Conservation (phyloP, 2,113 vertebrate species). For the Cnemophilus loriae region DNA sequence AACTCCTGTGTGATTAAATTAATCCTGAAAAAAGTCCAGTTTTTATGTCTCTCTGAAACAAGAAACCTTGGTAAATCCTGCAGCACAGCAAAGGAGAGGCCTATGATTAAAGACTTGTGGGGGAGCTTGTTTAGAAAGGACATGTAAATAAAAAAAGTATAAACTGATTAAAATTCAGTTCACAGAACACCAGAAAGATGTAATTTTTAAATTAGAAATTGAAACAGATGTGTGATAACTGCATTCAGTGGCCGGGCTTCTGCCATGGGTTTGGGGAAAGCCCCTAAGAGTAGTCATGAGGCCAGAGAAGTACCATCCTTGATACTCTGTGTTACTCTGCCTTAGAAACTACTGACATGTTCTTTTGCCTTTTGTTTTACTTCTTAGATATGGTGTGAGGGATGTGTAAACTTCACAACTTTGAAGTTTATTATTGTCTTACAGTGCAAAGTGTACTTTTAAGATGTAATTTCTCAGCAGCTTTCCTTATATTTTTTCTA, state of each 20-base stretch:
- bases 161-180: background rate
- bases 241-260: background rate
- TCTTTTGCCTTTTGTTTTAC: background rate
- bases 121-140: background rate
- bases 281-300: background rate
- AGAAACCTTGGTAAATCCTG: background rate
- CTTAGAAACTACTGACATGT: background rate
- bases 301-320: background rate
- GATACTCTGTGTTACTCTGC: background rate
- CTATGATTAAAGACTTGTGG: background rate
- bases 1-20: background rate
- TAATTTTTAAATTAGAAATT: background rate
- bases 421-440: background rate
- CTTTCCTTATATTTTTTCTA: background rate
- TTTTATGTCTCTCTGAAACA: background rate
- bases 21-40: background rate
- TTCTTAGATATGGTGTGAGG: background rate
- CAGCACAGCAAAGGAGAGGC: background rate
- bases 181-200: background rate
- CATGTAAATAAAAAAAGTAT: background rate
- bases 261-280: background rate
- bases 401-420: background rate
- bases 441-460: background rate
- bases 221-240: background rate
- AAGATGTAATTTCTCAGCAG: background rate